These are phyloP conservation scores for Monomorium pharaonis DNA, from an alignment of 1,140 invertebrate genomes.

Conservation along the genomic window DNA sequence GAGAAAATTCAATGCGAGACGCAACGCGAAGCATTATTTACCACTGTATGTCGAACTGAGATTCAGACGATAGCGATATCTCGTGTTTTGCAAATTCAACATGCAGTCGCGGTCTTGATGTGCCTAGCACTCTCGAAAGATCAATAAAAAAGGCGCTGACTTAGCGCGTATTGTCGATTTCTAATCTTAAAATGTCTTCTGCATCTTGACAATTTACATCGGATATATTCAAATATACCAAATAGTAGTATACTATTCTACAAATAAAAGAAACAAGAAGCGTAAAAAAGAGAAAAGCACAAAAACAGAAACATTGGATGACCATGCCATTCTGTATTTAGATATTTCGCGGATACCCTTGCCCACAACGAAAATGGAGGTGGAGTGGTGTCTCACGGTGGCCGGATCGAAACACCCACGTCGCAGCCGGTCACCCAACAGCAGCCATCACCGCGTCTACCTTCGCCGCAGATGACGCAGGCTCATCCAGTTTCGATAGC, in stretches of 20 bases:
- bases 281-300: too few species aligned
- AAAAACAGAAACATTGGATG: not conserved
- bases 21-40: slow-evolving; percentile 27
- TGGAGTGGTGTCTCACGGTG: slow-evolving; percentile 73
- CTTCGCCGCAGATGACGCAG: slow-evolving; percentile 80
- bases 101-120: slow-evolving; percentile 22
- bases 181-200: not conserved
- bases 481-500: slow-evolving; percentile 77
- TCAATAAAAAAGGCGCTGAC: slow-evolving; percentile 17
- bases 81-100: slow-evolving; percentile 70
- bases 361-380: slow-evolving; percentile 85
- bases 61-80: slow-evolving; percentile 71
- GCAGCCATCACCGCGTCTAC: slow-evolving; percentile 78
- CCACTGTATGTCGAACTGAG: slow-evolving; percentile 13
- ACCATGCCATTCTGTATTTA: slow-evolving; percentile 66
- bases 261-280: not conserved
- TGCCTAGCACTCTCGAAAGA: slow-evolving; percentile 20
- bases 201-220: not conserved
- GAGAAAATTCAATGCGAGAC: not conserved
- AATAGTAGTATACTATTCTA: not conserved
- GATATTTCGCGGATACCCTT: slow-evolving; percentile 87
- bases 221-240: not conserved
- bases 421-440: slow-evolving; percentile 74
- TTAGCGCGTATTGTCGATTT: not conserved
- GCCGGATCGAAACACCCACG: slow-evolving; percentile 72